These are phyloP conservation scores for Cerceris rybyensis DNA, from an alignment of 2,888 invertebrate species.

Conservation along the genomic window DNA sequence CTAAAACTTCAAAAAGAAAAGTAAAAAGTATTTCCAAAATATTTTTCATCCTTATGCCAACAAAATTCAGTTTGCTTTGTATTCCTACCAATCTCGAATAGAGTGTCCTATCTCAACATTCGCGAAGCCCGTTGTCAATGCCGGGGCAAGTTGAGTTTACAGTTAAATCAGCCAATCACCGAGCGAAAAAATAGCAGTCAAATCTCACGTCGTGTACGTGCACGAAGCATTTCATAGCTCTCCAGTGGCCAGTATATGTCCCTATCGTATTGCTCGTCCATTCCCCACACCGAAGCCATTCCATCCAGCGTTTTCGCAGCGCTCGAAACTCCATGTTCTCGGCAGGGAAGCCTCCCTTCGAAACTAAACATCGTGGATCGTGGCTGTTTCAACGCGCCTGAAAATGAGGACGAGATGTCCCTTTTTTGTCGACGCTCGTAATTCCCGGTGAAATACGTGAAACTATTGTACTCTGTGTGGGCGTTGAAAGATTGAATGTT, in stretches of 20 bases:
- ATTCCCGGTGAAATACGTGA: constrained; percentile 64
- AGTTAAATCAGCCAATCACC: neutral
- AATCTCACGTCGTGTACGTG: neutral
- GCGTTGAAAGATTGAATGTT: neutral
- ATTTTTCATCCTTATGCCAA: too few relatives aligned
- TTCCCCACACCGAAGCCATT: neutral
- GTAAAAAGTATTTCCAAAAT: too few relatives aligned
- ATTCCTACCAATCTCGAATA: too few relatives aligned
- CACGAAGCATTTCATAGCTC: constrained; percentile 5
- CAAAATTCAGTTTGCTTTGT: too few relatives aligned
- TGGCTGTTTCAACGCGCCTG: neutral
- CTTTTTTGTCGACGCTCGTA: constrained; percentile 56
- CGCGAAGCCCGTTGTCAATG: neutral
- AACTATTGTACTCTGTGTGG: constrained; percentile 61
- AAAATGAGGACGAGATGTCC: neutral
- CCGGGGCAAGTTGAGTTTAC: neutral
- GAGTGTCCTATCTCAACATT: neutral
- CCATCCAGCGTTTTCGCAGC: neutral
- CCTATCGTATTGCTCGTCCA: neutral
- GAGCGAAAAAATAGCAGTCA: neutral
- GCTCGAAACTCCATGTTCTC: constrained; percentile 15
- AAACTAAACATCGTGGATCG: constrained; percentile 8
- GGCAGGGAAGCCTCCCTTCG: neutral
- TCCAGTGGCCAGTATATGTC: neutral
- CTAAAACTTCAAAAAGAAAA: too few relatives aligned